Base-by-base conservation (phyloP, 2,888 invertebrate species). In the Drosophila robusta region DNA sequence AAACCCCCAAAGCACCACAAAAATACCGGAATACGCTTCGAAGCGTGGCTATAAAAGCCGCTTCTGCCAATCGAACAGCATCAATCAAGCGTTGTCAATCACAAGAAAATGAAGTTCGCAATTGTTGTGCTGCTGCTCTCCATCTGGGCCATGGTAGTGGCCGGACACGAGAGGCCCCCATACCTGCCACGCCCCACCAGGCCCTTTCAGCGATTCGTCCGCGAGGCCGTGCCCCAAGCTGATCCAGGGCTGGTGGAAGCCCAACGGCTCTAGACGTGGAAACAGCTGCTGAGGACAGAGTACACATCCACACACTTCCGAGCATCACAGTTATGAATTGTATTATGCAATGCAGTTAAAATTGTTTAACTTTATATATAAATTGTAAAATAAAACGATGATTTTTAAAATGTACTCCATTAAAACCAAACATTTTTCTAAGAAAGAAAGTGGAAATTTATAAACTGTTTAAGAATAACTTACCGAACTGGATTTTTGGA, bases 151-250 rank as follows among this genome's bases (percentile, higher is more conserved):
- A 22, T 74, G 74, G 51, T 58, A 5, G 16, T 34, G 50, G 71
- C 52, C 6, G 41, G 42, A 0, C 26, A 74, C 8, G 67, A 58
- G 11, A 45, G 42, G 32, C 67, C 50, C 0, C 57, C 62, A 26
- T 58, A 67, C 26, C 54, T 44, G 18, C 65, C 66, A 14, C 34
- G 58, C 0, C 66, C 71, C n/a, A 58, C 70, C 18, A 38, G 54
- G 2, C 76, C 75, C 0, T 0, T 51, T 7, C 16, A 11, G 0
- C 70, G 75, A 1, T 6, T 66, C 1, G 70, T 45, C 4, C 65
- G 71, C 8, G 66, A 70, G 26, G 74, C 66, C 1, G 16, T 52
- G 18, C 51, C 57, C 3, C 49, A n/a, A 1, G 36, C 24, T 6
- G 38, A 36, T 5, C 4, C n/a, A 3, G 4, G 24, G 0, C n/a